phyloP scores from a whole-genome alignment of 2,888 invertebrate genomes.

The Diaprepes abbreviatus region DNA sequence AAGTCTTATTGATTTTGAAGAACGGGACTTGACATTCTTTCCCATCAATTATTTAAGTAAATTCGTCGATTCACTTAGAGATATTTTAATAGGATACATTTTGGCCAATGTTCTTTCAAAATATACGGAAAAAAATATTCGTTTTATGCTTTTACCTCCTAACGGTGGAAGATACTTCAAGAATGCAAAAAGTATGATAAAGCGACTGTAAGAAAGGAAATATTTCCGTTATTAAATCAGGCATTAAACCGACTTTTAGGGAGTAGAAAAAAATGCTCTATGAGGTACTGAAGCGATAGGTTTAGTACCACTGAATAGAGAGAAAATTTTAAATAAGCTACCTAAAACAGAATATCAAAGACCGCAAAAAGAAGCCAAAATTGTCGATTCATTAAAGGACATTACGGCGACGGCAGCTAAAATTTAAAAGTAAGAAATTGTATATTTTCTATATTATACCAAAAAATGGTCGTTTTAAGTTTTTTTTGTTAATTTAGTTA shows the following conservation, averaged over 20 bases:
- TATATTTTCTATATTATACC: too few relatives aligned
- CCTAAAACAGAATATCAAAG: slow-evolving; percentile 20
- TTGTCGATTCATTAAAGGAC: too few relatives aligned
- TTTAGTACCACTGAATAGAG: slow-evolving; percentile 21
- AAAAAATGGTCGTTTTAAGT: too few relatives aligned
- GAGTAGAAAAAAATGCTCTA: slow-evolving; percentile 18
- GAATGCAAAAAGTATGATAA: neutral
- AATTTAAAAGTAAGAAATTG: too few relatives aligned
- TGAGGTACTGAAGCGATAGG: slow-evolving; percentile 24
- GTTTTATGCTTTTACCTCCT: neutral
- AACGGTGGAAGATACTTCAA: neutral
- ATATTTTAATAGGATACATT: neutral
- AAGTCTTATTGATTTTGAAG: too few relatives aligned
- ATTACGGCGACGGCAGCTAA: too few relatives aligned
- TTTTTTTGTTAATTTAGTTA: too few relatives aligned
- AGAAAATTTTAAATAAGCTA: slow-evolving; percentile 25
- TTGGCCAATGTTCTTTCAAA: neutral
- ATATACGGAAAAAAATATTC: neutral
- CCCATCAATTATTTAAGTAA: too few relatives aligned
- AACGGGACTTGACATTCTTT: too few relatives aligned
- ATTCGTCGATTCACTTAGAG: neutral
- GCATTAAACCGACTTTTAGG: slow-evolving; percentile 19
- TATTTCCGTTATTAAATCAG: slow-evolving; percentile 45
- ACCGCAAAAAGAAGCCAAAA: neutral
- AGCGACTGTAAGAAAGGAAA: slow-evolving; percentile 31